Base-by-base conservation (phyloP, 2,113 vertebrate genomes). In the Syngnathus typhle region DNA sequence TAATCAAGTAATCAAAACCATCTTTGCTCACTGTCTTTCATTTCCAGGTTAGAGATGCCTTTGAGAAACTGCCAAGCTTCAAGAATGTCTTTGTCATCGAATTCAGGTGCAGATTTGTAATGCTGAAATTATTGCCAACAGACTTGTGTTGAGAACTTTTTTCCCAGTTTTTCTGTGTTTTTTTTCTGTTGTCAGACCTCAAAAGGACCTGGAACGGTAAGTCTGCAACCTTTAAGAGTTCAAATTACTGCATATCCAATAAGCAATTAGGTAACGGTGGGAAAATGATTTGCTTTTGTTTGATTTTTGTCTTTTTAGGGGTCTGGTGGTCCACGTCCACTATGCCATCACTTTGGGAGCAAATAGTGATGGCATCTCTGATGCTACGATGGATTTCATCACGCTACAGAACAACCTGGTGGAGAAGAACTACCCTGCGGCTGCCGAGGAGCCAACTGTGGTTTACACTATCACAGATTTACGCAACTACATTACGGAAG, bases 391-490 rank as follows among this genome's bases (percentile, higher is more conserved):
- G 91, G 93, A 95, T 80, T 85, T 94, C 78, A 94, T 96, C 78
- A 92, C 92, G 32, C 91, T 94, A 67, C 93, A 95, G 70, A 95
- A 92, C 82, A 95, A 95, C 76, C 92, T 93, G 82, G 93, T 98
- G 80, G 96, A 96, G 82, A 93, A 93, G 79, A 92, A 84, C 13
- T 91, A 90, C 73, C 82, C 88, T 5, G 91, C 87, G 11, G 68
- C 88, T 2, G 90, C 93, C 7, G 93, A 98, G 83, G 92, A 92
- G 11, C 95, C 95, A 73, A 95, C 93, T 0, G 90, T 88, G 37
- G 90, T 94, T 81, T 95, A 98, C 88, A 94, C 93, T 76, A 91
- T 95, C 87, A 92, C 92, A 2, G 93, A 96, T 83, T 94, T 96
- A 85, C 87, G 88, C 63, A 94, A 94, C 85, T 95, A 93, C 78